Percentiles rank a stretch among this genome's conserved stretches.
Conservation (phyloP, 2,888 invertebrate species). For the Ormyrus thymus region DNA sequence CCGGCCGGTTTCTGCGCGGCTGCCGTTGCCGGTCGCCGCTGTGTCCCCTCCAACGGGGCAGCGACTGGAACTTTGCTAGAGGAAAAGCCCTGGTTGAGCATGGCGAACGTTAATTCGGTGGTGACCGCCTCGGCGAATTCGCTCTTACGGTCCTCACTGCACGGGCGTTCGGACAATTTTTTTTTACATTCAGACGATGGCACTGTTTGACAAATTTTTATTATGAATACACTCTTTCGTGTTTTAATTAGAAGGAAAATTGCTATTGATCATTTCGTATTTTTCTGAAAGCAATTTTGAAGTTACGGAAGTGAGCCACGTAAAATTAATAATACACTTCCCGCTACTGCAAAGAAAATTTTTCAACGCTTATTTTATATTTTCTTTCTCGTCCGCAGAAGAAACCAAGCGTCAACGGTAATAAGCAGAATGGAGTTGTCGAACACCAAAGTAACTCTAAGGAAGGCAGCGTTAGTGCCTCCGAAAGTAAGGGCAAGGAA, state of each 20-base stretch:
- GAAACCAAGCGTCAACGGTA: slow-evolving; percentile 56
- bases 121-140: neutral
- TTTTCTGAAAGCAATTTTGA: no score
- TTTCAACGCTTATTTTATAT: no score
- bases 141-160: neutral
- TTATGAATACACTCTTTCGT: slow-evolving; percentile 30
- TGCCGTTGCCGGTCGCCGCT: neutral
- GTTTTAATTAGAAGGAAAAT: neutral
- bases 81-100: slow-evolving; percentile 33
- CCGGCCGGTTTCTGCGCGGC: slow-evolving; percentile 59
- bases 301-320: no score
- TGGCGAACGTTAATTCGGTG: slow-evolving; percentile 16
- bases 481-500: slow-evolving; percentile 70
- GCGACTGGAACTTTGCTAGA: slow-evolving; percentile 65
- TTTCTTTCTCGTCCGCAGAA: slow-evolving; percentile 21
- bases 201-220: neutral
- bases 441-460: slow-evolving; percentile 66
- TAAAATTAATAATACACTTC: no score
- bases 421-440: slow-evolving; percentile 75
- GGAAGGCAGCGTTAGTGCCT: slow-evolving; percentile 61
- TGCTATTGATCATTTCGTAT: no score
- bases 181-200: neutral
- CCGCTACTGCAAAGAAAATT: no score
- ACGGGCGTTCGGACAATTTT: slow-evolving; percentile 24
- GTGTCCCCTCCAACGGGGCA: neutral